A percentile compares a stretch with the other conserved stretches of the same genome.
Conservation (phyloP, 2,113 vertebrate species). For the Tetrax tetrax region DNA sequence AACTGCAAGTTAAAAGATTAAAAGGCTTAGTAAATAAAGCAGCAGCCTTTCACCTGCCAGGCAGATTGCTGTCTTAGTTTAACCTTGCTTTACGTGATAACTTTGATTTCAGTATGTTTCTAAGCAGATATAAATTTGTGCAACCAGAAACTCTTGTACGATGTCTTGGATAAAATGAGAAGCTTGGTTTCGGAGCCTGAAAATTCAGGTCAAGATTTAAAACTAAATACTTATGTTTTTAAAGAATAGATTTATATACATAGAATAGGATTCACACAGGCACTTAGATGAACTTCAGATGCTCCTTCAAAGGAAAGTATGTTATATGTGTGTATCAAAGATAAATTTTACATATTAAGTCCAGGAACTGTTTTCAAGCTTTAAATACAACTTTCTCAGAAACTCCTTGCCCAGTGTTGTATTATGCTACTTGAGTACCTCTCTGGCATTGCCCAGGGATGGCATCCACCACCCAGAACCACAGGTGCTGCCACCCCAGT, state of each 20-base stretch:
- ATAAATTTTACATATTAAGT: background rate
- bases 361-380: background rate
- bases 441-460: background rate
- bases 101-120: background rate
- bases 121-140: background rate
- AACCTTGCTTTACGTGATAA: constrained; percentile 1
- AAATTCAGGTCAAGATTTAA: background rate
- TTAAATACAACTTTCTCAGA: background rate
- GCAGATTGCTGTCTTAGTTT: constrained; percentile 7
- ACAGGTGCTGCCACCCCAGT: background rate
- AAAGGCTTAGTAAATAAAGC: constrained; percentile 56
- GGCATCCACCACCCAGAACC: background rate
- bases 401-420: background rate
- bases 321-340: background rate
- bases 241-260: background rate
- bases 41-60: constrained; percentile 53
- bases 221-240: background rate
- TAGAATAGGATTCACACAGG: background rate
- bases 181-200: background rate
- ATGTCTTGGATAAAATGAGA: background rate
- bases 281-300: background rate
- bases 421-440: background rate
- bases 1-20: constrained; percentile 58
- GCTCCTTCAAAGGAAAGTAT: background rate
- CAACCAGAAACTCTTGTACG: background rate